These are phyloP conservation scores for Calephelis nemesis DNA, from an alignment of 1,140 invertebrate species.

Conservation along the genomic window DNA sequence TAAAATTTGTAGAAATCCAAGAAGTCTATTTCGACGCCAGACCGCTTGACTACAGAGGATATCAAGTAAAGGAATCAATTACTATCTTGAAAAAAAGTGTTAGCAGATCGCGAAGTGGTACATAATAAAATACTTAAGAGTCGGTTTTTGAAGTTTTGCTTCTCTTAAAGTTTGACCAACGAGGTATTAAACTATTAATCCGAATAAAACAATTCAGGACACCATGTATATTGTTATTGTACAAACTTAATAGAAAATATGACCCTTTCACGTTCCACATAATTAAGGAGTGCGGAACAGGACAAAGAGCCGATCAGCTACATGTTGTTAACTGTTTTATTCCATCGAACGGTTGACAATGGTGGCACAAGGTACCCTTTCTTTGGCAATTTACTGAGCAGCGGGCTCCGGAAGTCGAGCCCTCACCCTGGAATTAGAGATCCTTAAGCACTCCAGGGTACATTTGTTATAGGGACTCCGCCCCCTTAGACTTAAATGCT, in stretches of 20 bases:
- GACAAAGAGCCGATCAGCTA: conserved; percentile 70
- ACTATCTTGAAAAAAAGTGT: too few relatives aligned
- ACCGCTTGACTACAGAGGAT: too few relatives aligned
- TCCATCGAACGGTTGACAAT: conserved; percentile 73
- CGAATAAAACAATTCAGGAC: conserved; percentile 27
- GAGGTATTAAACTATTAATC: not conserved
- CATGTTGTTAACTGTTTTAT: conserved; percentile 70
- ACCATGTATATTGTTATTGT: conserved; percentile 53
- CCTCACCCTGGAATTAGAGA: conserved; percentile 64
- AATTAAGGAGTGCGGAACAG: conserved; percentile 72
- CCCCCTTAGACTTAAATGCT: conserved; percentile 49
- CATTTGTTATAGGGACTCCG: conserved; percentile 53
- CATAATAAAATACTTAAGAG: too few relatives aligned
- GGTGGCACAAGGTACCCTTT: conserved; percentile 65
- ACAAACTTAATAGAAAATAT: conserved; percentile 77
- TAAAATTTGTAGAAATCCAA: too few relatives aligned
- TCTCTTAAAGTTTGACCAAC: not conserved
- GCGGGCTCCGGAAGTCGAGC: conserved; percentile 68
- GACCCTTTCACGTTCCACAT: conserved; percentile 75
- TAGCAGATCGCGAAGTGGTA: too few relatives aligned
- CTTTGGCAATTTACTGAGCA: conserved; percentile 72
- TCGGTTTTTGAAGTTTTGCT: not conserved
- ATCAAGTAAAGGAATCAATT: too few relatives aligned
- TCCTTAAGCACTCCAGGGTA: conserved; percentile 59
- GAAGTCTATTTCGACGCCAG: too few relatives aligned